These are phyloP conservation scores for Triops cancriformis DNA, from an alignment of 1,140 invertebrate species.

Conservation along the genomic window DNA sequence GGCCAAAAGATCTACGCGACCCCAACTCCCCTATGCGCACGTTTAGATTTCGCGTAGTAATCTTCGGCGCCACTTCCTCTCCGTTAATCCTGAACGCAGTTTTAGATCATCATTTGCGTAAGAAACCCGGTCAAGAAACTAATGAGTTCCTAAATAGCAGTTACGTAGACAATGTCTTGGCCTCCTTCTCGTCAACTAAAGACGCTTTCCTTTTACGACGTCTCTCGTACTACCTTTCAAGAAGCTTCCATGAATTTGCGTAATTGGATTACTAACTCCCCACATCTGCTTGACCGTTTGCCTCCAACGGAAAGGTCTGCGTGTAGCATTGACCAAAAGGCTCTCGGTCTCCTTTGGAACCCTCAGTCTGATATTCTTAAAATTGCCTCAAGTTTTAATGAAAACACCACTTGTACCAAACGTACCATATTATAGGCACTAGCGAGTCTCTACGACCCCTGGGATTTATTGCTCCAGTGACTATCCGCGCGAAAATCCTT, in stretches of 20 bases:
- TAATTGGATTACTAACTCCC: slow-evolving; percentile 16
- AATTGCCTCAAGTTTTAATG: background rate
- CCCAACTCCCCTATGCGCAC: background rate
- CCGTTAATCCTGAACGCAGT: slow-evolving; percentile 19
- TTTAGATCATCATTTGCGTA: background rate
- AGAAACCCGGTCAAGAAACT: background rate
- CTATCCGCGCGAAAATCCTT: too few relatives aligned
- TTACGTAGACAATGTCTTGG: slow-evolving; percentile 23
- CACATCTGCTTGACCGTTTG: background rate
- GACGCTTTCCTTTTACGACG: background rate
- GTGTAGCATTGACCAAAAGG: background rate
- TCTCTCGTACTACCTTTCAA: background rate
- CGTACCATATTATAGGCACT: slow-evolving; percentile 23
- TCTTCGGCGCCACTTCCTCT: slow-evolving; percentile 21
- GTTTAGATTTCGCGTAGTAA: slow-evolving; percentile 14
- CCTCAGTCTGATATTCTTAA: background rate
- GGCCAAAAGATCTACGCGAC: background rate
- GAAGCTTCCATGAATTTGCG: slow-evolving; percentile 14
- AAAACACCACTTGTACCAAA: slow-evolving; percentile 26
- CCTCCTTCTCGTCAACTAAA: background rate
- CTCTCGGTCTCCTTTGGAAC: too few relatives aligned
- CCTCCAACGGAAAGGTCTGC: background rate
- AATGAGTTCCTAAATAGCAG: slow-evolving; percentile 1
- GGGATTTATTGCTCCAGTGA: background rate
- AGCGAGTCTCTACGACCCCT: slow-evolving; percentile 22